Evolutionary conservation across 1,140 invertebrate genomes (phyloP).

Genomic region (Diprion similis): DNA sequence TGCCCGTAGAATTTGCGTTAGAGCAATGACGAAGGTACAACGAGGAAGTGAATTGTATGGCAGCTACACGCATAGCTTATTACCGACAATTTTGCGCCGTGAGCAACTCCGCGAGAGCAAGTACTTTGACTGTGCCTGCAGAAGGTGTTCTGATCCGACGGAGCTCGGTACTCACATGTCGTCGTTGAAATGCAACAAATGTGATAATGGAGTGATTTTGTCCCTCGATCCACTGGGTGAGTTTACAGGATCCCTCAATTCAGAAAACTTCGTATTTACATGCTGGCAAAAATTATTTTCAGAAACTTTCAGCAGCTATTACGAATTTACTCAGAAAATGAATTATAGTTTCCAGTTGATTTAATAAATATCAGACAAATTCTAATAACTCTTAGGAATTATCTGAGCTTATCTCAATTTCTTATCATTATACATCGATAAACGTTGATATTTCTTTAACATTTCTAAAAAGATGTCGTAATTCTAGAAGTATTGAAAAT

Average conservation of each 20-base stretch:
- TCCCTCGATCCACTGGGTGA: slow-evolving; percentile 73
- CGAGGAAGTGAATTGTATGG: slow-evolving; percentile 71
- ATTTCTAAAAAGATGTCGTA: too few relatives aligned
- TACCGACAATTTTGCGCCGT: slow-evolving; percentile 75
- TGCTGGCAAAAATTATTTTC: too few relatives aligned
- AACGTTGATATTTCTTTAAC: too few relatives aligned
- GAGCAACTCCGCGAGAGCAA: slow-evolving; percentile 76
- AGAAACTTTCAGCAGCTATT: too few relatives aligned
- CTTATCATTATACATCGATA: too few relatives aligned
- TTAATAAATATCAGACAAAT: too few relatives aligned
- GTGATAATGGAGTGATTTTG: slow-evolving; percentile 73
- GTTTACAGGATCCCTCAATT: slow-evolving; percentile 13
- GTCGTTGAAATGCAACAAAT: slow-evolving; percentile 78
- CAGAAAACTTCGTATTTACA: too few relatives aligned
- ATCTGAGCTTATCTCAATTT: too few relatives aligned
- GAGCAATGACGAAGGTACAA: slow-evolving; percentile 70
- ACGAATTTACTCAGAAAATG: too few relatives aligned
- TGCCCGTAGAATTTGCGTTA: slow-evolving; percentile 69
- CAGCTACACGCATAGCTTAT: slow-evolving; percentile 80
- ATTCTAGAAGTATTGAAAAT: too few relatives aligned
- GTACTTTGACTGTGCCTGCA: slow-evolving; percentile 78
- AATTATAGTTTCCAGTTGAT: too few relatives aligned
- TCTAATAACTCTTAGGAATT: too few relatives aligned
- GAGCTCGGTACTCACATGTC: slow-evolving; percentile 80
- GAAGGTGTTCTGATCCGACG: slow-evolving; percentile 75